These are phyloP conservation scores for Euura lappo DNA, from an alignment of 1,140 invertebrate genomes.

Conservation along the genomic window DNA sequence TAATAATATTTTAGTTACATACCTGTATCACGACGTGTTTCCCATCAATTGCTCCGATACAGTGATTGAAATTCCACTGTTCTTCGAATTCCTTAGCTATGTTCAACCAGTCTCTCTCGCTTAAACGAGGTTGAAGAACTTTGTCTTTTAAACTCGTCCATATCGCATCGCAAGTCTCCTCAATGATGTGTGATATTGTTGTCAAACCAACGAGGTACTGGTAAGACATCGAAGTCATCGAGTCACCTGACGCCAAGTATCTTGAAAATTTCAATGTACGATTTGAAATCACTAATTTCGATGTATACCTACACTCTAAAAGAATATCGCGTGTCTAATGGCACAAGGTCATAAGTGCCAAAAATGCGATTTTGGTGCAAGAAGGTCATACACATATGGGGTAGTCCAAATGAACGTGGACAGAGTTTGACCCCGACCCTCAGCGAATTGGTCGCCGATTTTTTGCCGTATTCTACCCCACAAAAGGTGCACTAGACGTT, in stretches of 20 bases:
- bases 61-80: constrained; percentile 26
- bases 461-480: too few relatives aligned
- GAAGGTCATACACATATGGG: too few relatives aligned
- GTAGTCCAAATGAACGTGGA: too few relatives aligned
- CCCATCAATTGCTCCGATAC: constrained; percentile 29
- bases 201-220: constrained; percentile 15
- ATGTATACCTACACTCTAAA: constrained; percentile 7
- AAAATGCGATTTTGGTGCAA: too few relatives aligned
- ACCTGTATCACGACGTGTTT: constrained; percentile 28
- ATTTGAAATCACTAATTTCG: neutral
- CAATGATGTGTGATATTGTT: constrained; percentile 17
- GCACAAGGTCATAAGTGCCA: too few relatives aligned
- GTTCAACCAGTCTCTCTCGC: constrained; percentile 23
- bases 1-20: neutral
- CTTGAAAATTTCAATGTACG: constrained; percentile 16
- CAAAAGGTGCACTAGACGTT: too few relatives aligned
- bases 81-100: constrained; percentile 28
- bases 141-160: constrained; percentile 11
- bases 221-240: constrained; percentile 15
- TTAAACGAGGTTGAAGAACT: constrained; percentile 16
- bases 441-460: too few relatives aligned
- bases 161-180: constrained; percentile 18
- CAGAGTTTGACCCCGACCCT: too few relatives aligned
- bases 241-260: constrained; percentile 22
- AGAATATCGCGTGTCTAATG: constrained; percentile 8